These are phyloP conservation scores for Itoplectis maculator DNA, from an alignment of 2,888 invertebrate genomes.

Conservation along the genomic window DNA sequence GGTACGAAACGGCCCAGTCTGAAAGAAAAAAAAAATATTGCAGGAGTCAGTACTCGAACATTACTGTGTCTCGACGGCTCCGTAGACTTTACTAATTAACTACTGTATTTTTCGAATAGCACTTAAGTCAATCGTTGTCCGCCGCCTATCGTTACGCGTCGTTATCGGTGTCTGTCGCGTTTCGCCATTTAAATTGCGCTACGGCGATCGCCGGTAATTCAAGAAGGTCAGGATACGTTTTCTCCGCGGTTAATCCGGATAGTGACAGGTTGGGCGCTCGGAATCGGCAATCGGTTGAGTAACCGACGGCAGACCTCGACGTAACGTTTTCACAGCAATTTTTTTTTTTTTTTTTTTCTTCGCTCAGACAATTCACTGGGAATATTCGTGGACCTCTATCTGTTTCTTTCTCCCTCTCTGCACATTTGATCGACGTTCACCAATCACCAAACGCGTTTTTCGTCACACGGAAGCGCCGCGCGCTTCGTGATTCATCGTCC, in stretches of 20 bases:
- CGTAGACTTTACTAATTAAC: constrained; percentile 50
- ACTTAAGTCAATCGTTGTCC: neutral
- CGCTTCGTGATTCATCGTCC: too few species aligned
- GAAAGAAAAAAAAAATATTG: constrained; percentile 78
- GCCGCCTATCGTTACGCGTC: neutral
- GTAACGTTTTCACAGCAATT: neutral
- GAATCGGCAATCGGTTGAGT: neutral
- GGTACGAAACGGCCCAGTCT: constrained; percentile 78
- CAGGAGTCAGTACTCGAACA: constrained; percentile 69
- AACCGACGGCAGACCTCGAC: neutral
- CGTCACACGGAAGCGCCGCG: too few species aligned
- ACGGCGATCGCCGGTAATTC: neutral
- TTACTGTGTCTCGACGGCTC: constrained; percentile 46
- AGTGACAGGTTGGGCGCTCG: too few species aligned
- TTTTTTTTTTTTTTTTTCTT: constrained; percentile 1
- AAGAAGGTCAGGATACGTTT: constrained; percentile 13
- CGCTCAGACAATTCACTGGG: neutral
- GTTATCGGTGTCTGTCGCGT: neutral
- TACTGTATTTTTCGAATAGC: neutral
- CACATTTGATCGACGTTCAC: too few species aligned
- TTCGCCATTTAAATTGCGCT: neutral
- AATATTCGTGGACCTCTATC: constrained; percentile 9
- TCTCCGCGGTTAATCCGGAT: neutral
- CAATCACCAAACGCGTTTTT: too few species aligned
- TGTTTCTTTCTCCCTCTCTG: neutral